Evolutionary conservation across 2,797 vertebrate species (phyloP).

Genomic region (Dallia pectoralis): DNA sequence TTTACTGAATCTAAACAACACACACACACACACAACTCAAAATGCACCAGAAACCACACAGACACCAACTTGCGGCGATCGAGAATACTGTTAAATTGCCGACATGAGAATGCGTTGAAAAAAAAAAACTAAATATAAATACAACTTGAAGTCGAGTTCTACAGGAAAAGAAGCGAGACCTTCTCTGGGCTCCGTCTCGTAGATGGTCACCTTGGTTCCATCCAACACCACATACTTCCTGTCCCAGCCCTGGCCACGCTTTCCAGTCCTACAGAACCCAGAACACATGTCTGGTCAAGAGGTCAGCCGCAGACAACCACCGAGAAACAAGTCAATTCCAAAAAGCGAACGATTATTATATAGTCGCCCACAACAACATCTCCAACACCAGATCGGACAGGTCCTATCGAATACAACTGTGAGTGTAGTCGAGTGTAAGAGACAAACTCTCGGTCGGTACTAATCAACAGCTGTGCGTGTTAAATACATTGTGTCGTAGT

Average conservation of each 20-base stretch:
- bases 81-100: neutral
- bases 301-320: neutral
- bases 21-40: neutral
- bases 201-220: constrained; percentile 92
- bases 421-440: neutral
- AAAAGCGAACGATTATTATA: neutral
- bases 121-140: neutral
- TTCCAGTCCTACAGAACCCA: constrained; percentile 83
- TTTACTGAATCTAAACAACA: constrained; percentile 82
- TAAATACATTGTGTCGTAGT: neutral
- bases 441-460: neutral
- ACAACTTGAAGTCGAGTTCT: neutral
- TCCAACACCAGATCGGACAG: neutral
- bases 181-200: constrained; percentile 95
- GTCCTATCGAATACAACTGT: neutral
- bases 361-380: neutral
- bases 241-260: constrained; percentile 98
- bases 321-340: neutral
- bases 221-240: constrained; percentile 95
- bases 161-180: constrained; percentile 66
- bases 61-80: neutral
- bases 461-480: neutral
- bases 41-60: neutral
- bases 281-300: constrained; percentile 1
- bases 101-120: neutral